phyloP scores from a whole-genome alignment of 2,113 vertebrate species.

The Cygnus buccinator region DNA sequence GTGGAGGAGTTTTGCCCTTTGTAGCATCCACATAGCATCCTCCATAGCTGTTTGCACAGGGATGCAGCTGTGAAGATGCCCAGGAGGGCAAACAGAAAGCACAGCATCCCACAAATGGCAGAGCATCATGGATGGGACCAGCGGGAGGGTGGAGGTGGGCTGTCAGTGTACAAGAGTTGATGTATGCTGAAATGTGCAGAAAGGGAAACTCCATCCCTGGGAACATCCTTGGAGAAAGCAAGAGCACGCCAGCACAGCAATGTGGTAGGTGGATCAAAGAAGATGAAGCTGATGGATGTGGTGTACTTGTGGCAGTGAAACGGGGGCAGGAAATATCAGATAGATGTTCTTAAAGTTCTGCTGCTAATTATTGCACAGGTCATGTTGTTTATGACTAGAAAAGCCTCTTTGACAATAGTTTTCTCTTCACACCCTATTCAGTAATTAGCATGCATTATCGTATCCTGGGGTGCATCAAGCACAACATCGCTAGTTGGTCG shows the following conservation, averaged over 20 bases:
- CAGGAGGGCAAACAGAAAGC: fast-evolving
- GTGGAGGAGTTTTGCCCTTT: background rate
- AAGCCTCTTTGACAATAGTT: background rate
- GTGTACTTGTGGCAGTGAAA: background rate
- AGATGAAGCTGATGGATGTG: background rate
- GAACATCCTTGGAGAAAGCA: background rate
- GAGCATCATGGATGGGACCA: background rate
- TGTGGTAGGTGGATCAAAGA: background rate
- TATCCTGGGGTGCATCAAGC: no score
- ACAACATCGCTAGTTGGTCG: no score
- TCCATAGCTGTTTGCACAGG: fast-evolving
- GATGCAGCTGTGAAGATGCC: background rate
- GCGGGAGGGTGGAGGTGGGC: background rate
- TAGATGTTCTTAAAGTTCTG: background rate
- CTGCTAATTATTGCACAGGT: background rate
- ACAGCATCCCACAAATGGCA: fast-evolving
- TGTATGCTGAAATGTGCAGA: fast-evolving
- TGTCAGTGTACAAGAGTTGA: background rate
- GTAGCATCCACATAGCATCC: no score
- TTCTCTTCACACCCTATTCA: background rate
- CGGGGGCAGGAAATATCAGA: background rate
- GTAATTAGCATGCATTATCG: background rate
- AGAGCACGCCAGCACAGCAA: background rate
- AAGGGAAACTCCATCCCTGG: background rate
- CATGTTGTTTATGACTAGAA: background rate